Evolutionary conservation across 2,113 vertebrate genomes (phyloP).

Genomic region (Semnornis frantzii): DNA sequence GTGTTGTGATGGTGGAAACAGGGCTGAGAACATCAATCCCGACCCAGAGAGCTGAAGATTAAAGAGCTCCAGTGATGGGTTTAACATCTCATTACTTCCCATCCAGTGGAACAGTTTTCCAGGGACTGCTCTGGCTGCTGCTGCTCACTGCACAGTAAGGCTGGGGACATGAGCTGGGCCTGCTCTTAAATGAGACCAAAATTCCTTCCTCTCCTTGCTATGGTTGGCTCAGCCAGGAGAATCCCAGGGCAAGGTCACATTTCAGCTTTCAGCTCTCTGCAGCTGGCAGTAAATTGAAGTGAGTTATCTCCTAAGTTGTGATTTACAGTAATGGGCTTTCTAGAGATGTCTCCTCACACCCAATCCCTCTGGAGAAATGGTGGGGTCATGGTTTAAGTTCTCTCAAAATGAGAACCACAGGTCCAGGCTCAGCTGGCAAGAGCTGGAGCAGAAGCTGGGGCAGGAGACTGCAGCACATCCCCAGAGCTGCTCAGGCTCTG

Average conservation of each 20-base stretch:
- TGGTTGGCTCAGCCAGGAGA: not conserved
- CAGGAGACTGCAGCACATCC: not conserved
- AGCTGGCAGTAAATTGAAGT: not conserved
- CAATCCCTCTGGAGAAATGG: not conserved
- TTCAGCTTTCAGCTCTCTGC: not conserved
- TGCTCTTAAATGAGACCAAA: not conserved
- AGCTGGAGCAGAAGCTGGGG: not conserved
- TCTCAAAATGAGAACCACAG: not conserved
- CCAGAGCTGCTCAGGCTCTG: not conserved
- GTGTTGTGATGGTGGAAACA: not conserved
- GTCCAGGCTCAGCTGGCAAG: not conserved
- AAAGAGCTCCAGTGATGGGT: not conserved
- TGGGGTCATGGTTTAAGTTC: not conserved
- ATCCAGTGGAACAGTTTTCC: not conserved
- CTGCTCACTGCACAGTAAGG: not conserved
- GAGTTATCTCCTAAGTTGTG: not conserved
- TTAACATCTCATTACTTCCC: slow-evolving; percentile 11
- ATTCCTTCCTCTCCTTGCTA: accelerated
- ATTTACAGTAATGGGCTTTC: not conserved
- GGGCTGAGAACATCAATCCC: not conserved
- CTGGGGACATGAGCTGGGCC: not conserved
- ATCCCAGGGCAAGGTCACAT: not conserved
- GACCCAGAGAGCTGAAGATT: not conserved
- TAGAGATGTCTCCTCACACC: accelerated
- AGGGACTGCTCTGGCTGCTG: not conserved